Evolutionary conservation across 2,113 vertebrate genomes (phyloP), one percentile per base, ranked within the genome.

Genomic region (Eurypyga helias): DNA sequence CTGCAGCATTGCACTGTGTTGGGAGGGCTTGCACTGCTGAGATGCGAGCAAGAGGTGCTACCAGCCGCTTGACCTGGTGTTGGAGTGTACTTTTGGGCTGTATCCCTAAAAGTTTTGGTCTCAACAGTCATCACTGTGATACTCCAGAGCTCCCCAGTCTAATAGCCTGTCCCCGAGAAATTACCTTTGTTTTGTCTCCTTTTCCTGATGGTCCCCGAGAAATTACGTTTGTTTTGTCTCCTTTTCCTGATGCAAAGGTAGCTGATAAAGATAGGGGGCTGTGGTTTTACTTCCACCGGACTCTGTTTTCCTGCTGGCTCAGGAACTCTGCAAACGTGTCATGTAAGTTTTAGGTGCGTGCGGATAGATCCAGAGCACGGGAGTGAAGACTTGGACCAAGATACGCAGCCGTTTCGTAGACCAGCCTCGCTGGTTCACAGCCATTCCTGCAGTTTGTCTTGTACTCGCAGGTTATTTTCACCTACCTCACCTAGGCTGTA

Each of bases 341-440:
- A 23, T n/a, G n/a, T 81, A 48, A 60, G 55, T 76, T 83, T 65
- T 17, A 69, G 33, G 24, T 61, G 13, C 5, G 0, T 24, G 46
- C 15, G 41, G 45, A 38, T 20, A 77, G 80, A 83, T 88, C 28
- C 41, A 87, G 77, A 54, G 36, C 17, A 31, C 6, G 24, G n/a
- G 21, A 52, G 29, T n/a, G 60, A 62, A 81, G 28, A 26, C 45
- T 58, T 5, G 1, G n/a, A 17, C 21, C 13, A 11, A 58, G 41
- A 25, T 7, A 31, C 0, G 0, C 19, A 82, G 25, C 41, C 9
- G 1, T 55, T 61, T 75, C 3, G 1, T 11, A 58, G 51, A 33
- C 17, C 4, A 73, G 41, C 24, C 36, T 87, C 6, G 1, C 34
- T 7, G 1, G 20, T 65, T 61, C 55, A 28, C 33, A 60, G 41